phyloP scores from a whole-genome alignment of 2,888 invertebrate genomes.

The Drosophila suboccidentalis region DNA sequence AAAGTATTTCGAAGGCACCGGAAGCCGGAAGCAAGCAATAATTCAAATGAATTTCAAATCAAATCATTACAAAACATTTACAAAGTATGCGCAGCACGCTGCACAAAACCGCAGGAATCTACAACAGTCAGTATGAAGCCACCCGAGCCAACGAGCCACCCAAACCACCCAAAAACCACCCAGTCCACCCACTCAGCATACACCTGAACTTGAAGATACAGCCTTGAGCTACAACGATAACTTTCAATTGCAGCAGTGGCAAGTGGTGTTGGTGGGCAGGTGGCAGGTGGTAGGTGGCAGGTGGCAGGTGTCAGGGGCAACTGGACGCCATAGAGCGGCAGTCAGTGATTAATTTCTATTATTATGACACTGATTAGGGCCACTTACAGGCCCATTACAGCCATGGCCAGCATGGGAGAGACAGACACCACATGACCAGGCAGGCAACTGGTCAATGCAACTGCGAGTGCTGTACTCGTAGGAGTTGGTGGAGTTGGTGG shows the following conservation, averaged over 20 bases:
- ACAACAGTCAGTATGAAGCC: slow-evolving; percentile 4
- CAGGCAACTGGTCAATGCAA: background rate
- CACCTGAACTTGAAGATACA: slow-evolving; percentile 43
- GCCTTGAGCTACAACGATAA: slow-evolving; percentile 36
- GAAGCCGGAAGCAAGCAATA: slow-evolving; percentile 85
- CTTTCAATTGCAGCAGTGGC: slow-evolving; percentile 51
- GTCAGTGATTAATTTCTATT: slow-evolving; percentile 78
- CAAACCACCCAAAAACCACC: background rate
- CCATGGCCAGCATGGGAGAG: slow-evolving; percentile 57
- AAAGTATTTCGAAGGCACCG: slow-evolving; percentile 82
- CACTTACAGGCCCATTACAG: slow-evolving; percentile 80
- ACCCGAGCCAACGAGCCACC: background rate
- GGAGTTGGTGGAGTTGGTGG: background rate
- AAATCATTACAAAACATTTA: slow-evolving; percentile 83
- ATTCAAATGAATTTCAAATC: slow-evolving; percentile 85
- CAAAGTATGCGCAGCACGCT: slow-evolving; percentile 78
- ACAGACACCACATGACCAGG: slow-evolving; percentile 7
- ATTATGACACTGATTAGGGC: slow-evolving; percentile 79
- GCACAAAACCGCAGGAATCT: slow-evolving; percentile 75
- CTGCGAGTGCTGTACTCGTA: background rate
- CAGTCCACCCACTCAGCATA: background rate
- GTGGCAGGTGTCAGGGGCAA: slow-evolving; percentile 15
- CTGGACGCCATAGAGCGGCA: slow-evolving; percentile 14
- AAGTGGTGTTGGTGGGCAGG: background rate
- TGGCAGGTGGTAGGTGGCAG: slow-evolving; percentile 18